Evolutionary conservation across 2,113 vertebrate genomes (phyloP).

Genomic region (Zosterops lateralis): DNA sequence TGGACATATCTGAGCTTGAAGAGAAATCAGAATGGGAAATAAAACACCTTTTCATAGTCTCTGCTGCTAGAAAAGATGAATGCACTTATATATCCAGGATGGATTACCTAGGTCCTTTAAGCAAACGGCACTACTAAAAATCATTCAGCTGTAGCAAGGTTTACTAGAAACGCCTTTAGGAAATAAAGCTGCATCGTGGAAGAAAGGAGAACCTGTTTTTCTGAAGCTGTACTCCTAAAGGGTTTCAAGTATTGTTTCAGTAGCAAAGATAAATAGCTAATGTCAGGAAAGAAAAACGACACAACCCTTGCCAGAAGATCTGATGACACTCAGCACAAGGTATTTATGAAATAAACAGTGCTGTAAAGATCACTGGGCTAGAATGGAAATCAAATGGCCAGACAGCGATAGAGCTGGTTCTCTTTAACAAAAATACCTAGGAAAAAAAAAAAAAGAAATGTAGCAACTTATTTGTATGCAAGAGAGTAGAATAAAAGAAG

Average conservation of each 20-base stretch:
- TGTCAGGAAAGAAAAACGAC: background rate
- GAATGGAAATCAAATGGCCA: background rate
- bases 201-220: background rate
- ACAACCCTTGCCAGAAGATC: slow-evolving; percentile 22
- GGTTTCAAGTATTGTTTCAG: slow-evolving; percentile 28
- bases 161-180: background rate
- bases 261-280: background rate
- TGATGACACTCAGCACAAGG: background rate
- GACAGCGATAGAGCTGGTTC: background rate
- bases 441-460: background rate
- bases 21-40: background rate
- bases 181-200: background rate
- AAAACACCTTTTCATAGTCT: background rate
- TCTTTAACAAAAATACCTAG: background rate
- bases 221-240: background rate
- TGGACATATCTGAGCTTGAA: background rate
- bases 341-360: background rate
- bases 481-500: background rate
- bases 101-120: background rate
- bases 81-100: background rate
- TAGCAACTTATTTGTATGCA: background rate
- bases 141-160: background rate
- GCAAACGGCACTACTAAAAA: background rate
- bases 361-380: slow-evolving; percentile 2
- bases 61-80: background rate